phyloP scores from a whole-genome alignment of 35 echinoderm and acorn worm genomes.

The Eucidaris tribuloides region DNA sequence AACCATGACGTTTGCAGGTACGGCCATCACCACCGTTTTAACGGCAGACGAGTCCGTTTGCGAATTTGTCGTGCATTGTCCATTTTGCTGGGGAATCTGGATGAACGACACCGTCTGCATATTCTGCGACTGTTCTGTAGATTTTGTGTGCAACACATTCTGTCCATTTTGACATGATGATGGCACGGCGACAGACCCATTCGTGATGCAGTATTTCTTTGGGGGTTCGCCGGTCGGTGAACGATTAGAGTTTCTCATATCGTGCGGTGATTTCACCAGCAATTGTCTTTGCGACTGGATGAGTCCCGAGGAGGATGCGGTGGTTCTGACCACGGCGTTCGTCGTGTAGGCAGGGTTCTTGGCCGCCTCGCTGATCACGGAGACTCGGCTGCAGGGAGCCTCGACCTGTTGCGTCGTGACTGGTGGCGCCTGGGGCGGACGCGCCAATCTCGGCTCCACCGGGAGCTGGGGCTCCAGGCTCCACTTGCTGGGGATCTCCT shows the following conservation, averaged over 20 bases:
- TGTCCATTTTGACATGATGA: conserved; percentile 1
- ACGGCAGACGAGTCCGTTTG: conserved; percentile 17
- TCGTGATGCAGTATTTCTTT: neutral
- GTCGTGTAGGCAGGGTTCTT: too few species aligned
- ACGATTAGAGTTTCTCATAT: neutral
- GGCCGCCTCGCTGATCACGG: conserved; percentile 22
- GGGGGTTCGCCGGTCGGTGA: conserved; percentile 3
- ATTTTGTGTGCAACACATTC: neutral
- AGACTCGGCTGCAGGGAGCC: neutral
- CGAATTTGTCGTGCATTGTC: neutral
- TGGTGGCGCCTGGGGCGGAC: neutral
- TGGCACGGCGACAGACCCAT: conserved; percentile 1
- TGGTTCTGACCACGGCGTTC: neutral
- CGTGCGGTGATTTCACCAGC: neutral
- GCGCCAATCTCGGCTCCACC: neutral
- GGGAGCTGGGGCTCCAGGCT: neutral
- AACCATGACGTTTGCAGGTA: conserved; percentile 78
- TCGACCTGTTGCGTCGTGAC: neutral
- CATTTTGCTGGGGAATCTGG: conserved; percentile 34
- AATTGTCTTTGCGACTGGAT: neutral
- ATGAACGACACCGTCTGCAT: conserved; percentile 57
- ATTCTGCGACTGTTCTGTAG: neutral
- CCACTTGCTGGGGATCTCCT: conserved; percentile 56
- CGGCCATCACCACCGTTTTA: conserved; percentile 70
- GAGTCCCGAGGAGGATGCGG: neutral